Evolutionary conservation across 2,113 vertebrate species (phyloP), one percentile per base, ranked within the genome.

Genomic region (Bujurquina vittata): DNA sequence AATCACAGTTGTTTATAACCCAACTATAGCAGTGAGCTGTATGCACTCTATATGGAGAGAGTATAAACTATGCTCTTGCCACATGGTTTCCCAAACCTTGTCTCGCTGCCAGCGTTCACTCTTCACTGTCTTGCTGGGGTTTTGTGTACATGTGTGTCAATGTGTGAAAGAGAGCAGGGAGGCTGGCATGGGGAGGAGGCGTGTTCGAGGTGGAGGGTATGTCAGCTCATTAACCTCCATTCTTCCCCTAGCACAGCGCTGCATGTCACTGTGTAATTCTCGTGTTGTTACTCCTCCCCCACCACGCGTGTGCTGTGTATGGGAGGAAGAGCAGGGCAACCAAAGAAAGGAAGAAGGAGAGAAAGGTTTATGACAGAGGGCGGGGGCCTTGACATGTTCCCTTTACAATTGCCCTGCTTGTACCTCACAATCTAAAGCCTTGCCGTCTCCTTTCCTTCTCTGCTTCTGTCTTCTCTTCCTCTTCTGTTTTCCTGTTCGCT

Each of bases 201-300:
- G 89, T 91, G 89, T 87, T 90, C 29, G 33, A 84, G 89, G 84
- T 75, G 87, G 90, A 89, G 77, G 88, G 84, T 79, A 90, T 94
- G 93, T 94, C 92, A 94, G 91, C 87, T 94, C 92, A 93, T 95
- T 94, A 95, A 95, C 92, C 92, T 85, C 93, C 88, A 92, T 92
- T 95, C 89, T 93, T 87, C 77, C 81, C 83, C 31, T 59, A 59
- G 84, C 81, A 79, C 23, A 55, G 81, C 15, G 22, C 87, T 83
- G 90, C 43, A 33, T 90, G 87, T 89, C 90, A 89, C 90, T 75
- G 83, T 93, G 90, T 92, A 88, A 92, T 88, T 84, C 90, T 90
- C 86, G 80, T 93, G 91, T 92, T 85, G 90, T 88, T 92, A 93
- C 89, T 92, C 92, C 92, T 88, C 91, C 89, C 84, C 88, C 78